Evolutionary conservation across 2,888 invertebrate genomes (phyloP), one percentile per base, ranked within the genome.

Genomic region (Cancer borealis): DNA sequence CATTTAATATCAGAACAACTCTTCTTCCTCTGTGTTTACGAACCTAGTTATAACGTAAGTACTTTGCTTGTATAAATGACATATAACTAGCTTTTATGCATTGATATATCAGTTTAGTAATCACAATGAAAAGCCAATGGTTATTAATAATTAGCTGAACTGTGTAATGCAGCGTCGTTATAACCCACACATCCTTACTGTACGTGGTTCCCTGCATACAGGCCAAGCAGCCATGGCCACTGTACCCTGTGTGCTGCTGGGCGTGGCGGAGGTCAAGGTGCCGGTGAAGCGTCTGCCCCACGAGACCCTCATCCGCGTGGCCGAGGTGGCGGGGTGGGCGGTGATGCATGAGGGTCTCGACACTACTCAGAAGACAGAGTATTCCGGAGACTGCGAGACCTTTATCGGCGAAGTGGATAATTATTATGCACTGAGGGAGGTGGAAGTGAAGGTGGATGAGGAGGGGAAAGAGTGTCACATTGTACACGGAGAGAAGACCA

Each of bases 201-300:
- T 88, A 21, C 46, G 46, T 88, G 39, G n/a, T 79, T 45, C 47
- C 79, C 47, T 21, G n/a, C 87, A 84, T 30, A 39, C 49, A n/a
- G 17, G 54, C 14, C 30, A 90, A 30, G 90, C 92, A 88, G 60
- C 6, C 79, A 95, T 95, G 94, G 46, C 73, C 39, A 30, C 60
- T 3, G 93, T 93, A 47, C 45, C 88, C 45, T 60, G 94, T 14
- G 93, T 94, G 45, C 84, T 95, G 49, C n/a, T 95, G 91, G 95
- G 94, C 17, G 93, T 95, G 93, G 95, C 95, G 10, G 95, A 94
- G 79, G 94, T 95, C 21, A 94, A 94, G 47, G 89, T 92, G 17
- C 95, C 95, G 1, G 49, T 94, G 6, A 88, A 93, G 60, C 92
- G 94, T 54, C 93, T 95, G 14, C 94, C 95, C 8, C 91, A 91